A percentile compares a stretch with the other conserved stretches of the same genome.
Conservation (phyloP, 2,113 vertebrate species). For the Cebus imitator region DNA sequence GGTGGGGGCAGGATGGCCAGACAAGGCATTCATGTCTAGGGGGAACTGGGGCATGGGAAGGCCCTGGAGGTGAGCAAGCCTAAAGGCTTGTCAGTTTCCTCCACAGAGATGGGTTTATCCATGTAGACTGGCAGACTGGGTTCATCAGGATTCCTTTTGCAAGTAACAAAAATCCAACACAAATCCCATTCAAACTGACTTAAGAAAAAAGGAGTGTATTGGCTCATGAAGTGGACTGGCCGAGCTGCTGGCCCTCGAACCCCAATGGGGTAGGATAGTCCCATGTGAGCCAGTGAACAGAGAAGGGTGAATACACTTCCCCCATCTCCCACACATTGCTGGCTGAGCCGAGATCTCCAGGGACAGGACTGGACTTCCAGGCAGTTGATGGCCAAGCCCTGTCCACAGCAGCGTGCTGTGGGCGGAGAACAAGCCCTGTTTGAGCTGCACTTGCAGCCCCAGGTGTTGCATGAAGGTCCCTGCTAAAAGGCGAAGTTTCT, state of each 20-base stretch:
- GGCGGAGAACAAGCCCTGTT: fast-evolving
- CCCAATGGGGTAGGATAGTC: neutral
- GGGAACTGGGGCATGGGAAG: fast-evolving
- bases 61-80: neutral
- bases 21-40: fast-evolving
- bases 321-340: neutral
- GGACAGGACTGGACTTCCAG: neutral
- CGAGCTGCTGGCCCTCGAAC: neutral
- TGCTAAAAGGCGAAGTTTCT: neutral
- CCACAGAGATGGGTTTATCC: neutral
- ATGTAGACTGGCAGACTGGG: neutral
- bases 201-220: neutral
- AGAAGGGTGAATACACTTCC: fast-evolving
- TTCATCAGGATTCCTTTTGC: neutral
- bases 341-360: fast-evolving
- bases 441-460: neutral
- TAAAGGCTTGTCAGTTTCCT: neutral
- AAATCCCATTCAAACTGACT: neutral
- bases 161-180: neutral
- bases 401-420: neutral
- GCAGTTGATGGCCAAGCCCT: too few species aligned
- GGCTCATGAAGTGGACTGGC: neutral
- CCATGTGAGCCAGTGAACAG: neutral
- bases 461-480: neutral
- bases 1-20: neutral